These are phyloP conservation scores for Montifringilla adamsi DNA, from an alignment of 2,113 vertebrate species.

Conservation along the genomic window DNA sequence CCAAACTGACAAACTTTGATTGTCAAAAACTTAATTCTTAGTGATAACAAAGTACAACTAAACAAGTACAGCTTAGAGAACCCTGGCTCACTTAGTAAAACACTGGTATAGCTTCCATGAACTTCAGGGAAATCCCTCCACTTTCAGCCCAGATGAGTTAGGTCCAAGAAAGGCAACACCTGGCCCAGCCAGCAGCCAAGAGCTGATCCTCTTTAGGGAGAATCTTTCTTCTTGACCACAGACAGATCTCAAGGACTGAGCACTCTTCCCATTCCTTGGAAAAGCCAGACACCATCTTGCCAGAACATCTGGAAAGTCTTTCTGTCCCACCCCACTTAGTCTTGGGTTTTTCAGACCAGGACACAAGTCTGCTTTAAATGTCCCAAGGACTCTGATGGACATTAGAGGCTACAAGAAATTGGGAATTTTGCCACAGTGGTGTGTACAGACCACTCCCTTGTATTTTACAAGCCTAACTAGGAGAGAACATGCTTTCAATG, in stretches of 20 bases:
- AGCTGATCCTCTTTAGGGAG: neutral
- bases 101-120: neutral
- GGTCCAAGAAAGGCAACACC: neutral
- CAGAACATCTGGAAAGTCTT: neutral
- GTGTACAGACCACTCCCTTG: neutral
- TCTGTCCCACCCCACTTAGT: neutral
- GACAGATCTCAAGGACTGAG: neutral
- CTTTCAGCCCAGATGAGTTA: neutral
- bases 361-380: neutral
- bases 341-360: neutral
- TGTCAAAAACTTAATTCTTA: neutral
- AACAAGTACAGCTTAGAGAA: neutral
- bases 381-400: neutral
- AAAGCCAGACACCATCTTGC: neutral
- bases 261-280: neutral
- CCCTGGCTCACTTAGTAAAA: neutral
- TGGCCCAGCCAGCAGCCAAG: neutral
- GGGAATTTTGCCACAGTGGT: neutral
- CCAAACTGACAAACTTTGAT: neutral
- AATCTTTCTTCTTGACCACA: neutral
- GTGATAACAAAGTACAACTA: neutral
- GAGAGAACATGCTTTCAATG: neutral
- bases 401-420: neutral
- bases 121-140: neutral
- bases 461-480: constrained; percentile 19